These are phyloP conservation scores for Scelioninae gen. 2 DNA, from an alignment of 2,888 invertebrate genomes.

Conservation along the genomic window DNA sequence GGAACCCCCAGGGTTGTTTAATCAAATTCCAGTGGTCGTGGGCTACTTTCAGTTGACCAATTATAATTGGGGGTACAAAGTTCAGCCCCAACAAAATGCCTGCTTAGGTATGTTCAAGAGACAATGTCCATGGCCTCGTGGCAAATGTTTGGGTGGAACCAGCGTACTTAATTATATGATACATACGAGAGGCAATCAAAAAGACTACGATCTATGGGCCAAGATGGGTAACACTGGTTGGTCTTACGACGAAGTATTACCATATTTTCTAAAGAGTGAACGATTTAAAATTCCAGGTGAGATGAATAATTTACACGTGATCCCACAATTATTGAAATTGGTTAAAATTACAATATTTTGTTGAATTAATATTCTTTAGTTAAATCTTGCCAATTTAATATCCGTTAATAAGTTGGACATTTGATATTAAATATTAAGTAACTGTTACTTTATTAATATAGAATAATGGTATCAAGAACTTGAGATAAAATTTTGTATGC, in stretches of 20 bases:
- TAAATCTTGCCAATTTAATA: no score
- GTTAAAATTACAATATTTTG: no score
- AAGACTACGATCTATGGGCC: conserved; percentile 68
- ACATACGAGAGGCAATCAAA: conserved; percentile 68
- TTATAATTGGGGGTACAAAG: conserved; percentile 84
- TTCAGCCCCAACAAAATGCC: conserved; percentile 80
- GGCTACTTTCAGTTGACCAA: conserved; percentile 79
- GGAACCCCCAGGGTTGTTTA: conserved; percentile 76
- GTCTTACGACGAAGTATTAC: conserved; percentile 68
- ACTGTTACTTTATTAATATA: no score
- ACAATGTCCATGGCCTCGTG: conserved; percentile 84
- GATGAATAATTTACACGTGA: no score
- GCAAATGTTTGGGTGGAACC: conserved; percentile 70
- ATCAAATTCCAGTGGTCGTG: conserved; percentile 79
- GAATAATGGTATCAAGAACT: no score
- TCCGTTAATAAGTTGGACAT: no score
- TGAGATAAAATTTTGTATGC: no score
- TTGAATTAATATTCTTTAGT: no score
- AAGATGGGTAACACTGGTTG: conserved; percentile 69
- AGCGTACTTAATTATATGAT: conserved; percentile 72
- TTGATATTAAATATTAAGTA: no score
- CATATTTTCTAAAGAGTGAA: conserved; percentile 69
- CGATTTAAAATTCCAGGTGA: conserved; percentile 66
- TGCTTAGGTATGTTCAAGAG: conserved; percentile 83
- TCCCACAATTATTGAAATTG: no score